Conservation (phyloP, 2,888 invertebrate genomes). For the Abrostola triplasia region DNA sequence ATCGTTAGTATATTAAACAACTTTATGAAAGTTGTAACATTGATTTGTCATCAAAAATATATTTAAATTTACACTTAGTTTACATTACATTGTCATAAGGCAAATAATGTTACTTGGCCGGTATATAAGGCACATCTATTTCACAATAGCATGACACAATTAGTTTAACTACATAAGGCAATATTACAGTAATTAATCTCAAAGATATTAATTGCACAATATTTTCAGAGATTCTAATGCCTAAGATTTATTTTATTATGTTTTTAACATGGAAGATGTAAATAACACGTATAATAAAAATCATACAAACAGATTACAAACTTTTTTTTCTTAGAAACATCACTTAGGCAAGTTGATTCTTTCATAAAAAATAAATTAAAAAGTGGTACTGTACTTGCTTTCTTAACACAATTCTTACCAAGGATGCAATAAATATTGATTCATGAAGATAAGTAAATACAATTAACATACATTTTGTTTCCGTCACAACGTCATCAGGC, state of each 20-base stretch:
- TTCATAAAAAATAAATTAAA: too few relatives aligned
- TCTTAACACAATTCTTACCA: too few relatives aligned
- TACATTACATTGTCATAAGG: conserved; percentile 54
- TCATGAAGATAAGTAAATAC: neutral
- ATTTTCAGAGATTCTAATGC: conserved; percentile 48
- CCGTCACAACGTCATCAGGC: neutral
- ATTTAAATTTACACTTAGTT: conserved; percentile 53
- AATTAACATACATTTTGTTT: neutral
- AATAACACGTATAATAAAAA: neutral
- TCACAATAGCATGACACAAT: conserved; percentile 39
- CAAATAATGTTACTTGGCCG: conserved; percentile 59
- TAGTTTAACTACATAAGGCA: conserved; percentile 28
- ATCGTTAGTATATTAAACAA: conserved; percentile 75
- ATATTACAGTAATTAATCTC: conserved; percentile 39
- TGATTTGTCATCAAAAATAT: conserved; percentile 73
- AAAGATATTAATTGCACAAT: conserved; percentile 43
- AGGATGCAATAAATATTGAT: neutral
- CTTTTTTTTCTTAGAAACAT: too few relatives aligned
- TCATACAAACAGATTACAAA: too few relatives aligned
- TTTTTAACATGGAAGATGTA: neutral
- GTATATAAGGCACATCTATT: conserved; percentile 67
- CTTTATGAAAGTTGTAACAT: conserved; percentile 78
- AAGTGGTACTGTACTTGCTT: too few relatives aligned
- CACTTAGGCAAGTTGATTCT: too few relatives aligned
- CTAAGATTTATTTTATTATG: conserved; percentile 6